Base-by-base conservation (phyloP, 2,888 invertebrate species). In the Zygothrica quintamaculata region DNA sequence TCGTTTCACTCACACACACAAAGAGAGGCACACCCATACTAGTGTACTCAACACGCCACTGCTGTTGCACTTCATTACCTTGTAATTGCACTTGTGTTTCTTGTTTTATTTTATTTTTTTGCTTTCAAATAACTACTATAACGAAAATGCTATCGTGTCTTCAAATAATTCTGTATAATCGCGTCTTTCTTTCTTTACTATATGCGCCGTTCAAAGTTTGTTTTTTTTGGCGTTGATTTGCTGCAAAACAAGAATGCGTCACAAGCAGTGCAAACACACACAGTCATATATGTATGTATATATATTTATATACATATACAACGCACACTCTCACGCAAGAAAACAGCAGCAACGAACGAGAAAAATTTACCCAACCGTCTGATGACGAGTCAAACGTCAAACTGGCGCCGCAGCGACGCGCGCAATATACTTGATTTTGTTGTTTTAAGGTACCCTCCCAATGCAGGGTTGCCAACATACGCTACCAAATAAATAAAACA, bases 201-300 rank as follows among this genome's bases (percentile, higher is more conserved):
- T 62, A 47, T 64, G 46, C 68, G 60, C 39, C 66, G 66, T 65
- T 59, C 11, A 37, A 56, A 57, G 50, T 53, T 68, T 65, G 68
- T 74, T 73, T 70, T 62, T 72, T 70, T 62, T 72, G 48, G 59
- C 51, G 55, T 73, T 66, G 64, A 66, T 64, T 69, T 64, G 80
- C 68, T 67, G 77, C 77, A 84, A 84, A 85, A 80, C 84, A 84
- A 84, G 74, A 73, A 74, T 87, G 84, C 82, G 75, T 84, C 81
- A 74, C 72, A 64, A 67, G 62, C 75, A 71, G 60, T 58, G 42
- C 67, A 67, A 60, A 60, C 73, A 71, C 48, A 51, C 25, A 58
- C 61, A n/a, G n/a, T n/a, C n/a, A n/a, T n/a, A n/a, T n/a, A n/a
- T n/a, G n/a, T n/a, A n/a, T n/a, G n/a, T n/a, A n/a, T n/a, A n/a